Evolutionary conservation across 2,888 invertebrate species (phyloP).

Genomic region (Trachelus stipa): DNA sequence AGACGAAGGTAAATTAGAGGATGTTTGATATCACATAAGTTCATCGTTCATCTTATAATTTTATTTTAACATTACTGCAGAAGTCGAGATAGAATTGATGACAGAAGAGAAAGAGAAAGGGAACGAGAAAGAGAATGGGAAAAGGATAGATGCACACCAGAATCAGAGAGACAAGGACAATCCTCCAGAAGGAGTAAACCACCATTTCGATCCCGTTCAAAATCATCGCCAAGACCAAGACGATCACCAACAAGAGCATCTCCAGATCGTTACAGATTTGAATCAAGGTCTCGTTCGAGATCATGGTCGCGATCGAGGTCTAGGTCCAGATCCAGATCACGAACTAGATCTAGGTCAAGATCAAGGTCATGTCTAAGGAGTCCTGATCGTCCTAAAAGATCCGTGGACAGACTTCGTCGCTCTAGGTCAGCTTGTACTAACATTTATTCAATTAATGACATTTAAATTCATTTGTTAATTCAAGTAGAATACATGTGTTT

Average conservation of each 20-base stretch:
- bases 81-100: slow-evolving; percentile 30
- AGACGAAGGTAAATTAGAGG: slow-evolving; percentile 26
- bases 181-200: slow-evolving; percentile 32
- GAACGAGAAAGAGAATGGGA: slow-evolving; percentile 46
- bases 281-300: slow-evolving; percentile 45
- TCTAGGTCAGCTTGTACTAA: slow-evolving; percentile 45
- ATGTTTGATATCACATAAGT: background rate
- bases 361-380: slow-evolving; percentile 36
- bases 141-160: slow-evolving; percentile 47
- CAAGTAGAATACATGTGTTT: background rate
- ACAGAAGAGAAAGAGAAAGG: slow-evolving; percentile 38
- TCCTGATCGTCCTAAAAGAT: slow-evolving; percentile 34
- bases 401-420: slow-evolving; percentile 43
- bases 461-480: background rate
- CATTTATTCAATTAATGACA: no score
- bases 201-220: slow-evolving; percentile 23
- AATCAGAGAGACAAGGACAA: slow-evolving; percentile 43
- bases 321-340: slow-evolving; percentile 63
- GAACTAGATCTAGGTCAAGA: slow-evolving; percentile 58
- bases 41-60: background rate
- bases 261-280: slow-evolving; percentile 42
- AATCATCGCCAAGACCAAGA: slow-evolving; percentile 25
- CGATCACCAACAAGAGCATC: slow-evolving; percentile 40
- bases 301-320: slow-evolving; percentile 59
- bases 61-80: slow-evolving; percentile 16